Percentiles rank a stretch among this genome's conserved stretches.
phyloP scores from a whole-genome alignment of 2,797 vertebrate genomes.

The Clarias platycephalus region DNA sequence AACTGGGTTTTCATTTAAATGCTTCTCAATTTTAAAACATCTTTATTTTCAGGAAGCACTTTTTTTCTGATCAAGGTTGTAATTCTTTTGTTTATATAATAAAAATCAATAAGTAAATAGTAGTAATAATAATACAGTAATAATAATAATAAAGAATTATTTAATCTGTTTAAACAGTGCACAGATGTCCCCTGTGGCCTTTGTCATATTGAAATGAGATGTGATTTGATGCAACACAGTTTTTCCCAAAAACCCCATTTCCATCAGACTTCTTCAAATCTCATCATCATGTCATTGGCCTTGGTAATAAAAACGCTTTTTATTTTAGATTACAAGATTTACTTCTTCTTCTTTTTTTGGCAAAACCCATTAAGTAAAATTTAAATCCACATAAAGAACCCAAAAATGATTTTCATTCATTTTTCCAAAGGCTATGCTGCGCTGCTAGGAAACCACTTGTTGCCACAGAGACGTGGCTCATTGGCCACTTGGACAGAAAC shows the following conservation, averaged over 20 bases:
- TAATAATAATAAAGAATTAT: neutral
- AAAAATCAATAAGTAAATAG: neutral
- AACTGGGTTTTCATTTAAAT: neutral
- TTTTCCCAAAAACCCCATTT: neutral
- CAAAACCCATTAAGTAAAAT: too few relatives aligned
- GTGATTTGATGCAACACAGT: neutral
- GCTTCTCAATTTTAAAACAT: neutral
- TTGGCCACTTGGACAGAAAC: slow-evolving; percentile 44
- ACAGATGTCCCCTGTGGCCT: neutral
- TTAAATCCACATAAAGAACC: neutral
- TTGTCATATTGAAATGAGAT: too few relatives aligned
- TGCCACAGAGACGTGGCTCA: slow-evolving; percentile 56
- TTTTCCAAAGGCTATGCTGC: slow-evolving; percentile 56
- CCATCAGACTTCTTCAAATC: neutral
- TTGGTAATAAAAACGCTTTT: neutral
- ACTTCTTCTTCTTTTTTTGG: slow-evolving; percentile 15
- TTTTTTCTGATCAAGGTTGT: neutral
- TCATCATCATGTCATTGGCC: neutral
- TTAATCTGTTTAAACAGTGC: neutral
- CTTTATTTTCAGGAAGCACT: neutral
- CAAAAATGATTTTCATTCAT: slow-evolving; percentile 53
- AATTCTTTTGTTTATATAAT: neutral
- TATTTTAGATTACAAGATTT: neutral
- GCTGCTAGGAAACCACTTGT: slow-evolving; percentile 58
- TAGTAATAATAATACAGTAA: neutral